These are phyloP conservation scores for Drosophila quasianomalipes DNA, from an alignment of 2,888 invertebrate genomes.

Conservation along the genomic window DNA sequence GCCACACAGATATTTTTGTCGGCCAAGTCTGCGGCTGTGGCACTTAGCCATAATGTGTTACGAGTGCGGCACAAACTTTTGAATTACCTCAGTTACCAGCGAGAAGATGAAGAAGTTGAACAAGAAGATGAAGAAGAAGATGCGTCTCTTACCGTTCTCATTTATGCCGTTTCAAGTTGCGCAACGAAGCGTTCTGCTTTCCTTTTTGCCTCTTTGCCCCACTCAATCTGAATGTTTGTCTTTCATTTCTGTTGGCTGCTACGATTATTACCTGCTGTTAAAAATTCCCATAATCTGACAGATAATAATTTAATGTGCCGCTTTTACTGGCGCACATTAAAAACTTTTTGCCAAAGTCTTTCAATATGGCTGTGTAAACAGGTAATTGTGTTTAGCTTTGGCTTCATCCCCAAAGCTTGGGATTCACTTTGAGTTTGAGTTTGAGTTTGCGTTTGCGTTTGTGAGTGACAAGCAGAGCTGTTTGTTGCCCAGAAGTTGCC, in stretches of 20 bases:
- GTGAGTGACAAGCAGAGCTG: slow-evolving; percentile 57
- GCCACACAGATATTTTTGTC: slow-evolving; percentile 65
- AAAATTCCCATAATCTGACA: slow-evolving; percentile 74
- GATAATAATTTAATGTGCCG: slow-evolving; percentile 82
- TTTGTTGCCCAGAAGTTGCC: slow-evolving; percentile 40
- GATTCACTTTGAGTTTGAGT: slow-evolving; percentile 21
- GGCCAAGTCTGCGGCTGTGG: slow-evolving; percentile 30
- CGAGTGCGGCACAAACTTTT: slow-evolving; percentile 72
- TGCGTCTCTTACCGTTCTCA: slow-evolving; percentile 66
- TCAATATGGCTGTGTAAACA: slow-evolving; percentile 75
- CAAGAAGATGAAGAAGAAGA: slow-evolving; percentile 12
- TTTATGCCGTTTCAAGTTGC: slow-evolving; percentile 81
- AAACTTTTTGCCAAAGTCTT: slow-evolving; percentile 74
- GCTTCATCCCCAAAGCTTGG: slow-evolving; percentile 29
- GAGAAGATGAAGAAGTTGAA: slow-evolving; percentile 13
- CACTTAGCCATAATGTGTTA: slow-evolving; percentile 71
- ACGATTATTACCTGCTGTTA: slow-evolving; percentile 83
- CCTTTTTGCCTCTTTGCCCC: not conserved
- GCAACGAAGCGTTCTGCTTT: slow-evolving; percentile 65
- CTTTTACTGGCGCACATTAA: slow-evolving; percentile 76
- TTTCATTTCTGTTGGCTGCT: slow-evolving; percentile 68
- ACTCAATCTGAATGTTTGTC: slow-evolving; percentile 65
- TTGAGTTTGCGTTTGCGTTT: not conserved
- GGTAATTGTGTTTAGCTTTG: slow-evolving; percentile 67
- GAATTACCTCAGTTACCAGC: slow-evolving; percentile 77